Evolutionary conservation across 2,113 vertebrate species (phyloP), one percentile per base, ranked within the genome.

Genomic region (Stegostoma tigrinum): DNA sequence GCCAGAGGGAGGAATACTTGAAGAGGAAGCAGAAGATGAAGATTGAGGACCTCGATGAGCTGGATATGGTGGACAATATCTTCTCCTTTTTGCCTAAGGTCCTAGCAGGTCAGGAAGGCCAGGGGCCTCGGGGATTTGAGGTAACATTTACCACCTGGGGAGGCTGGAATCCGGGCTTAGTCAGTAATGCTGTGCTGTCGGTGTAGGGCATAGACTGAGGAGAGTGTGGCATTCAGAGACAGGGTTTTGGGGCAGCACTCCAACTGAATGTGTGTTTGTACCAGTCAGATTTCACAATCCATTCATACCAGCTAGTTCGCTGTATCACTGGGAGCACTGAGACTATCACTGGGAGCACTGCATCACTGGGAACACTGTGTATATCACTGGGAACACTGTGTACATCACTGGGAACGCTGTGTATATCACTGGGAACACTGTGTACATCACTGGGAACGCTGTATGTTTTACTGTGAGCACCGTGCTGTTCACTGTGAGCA

Each of bases 41-140:
- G 3, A 10, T 97, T 0, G 97, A 98, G 21, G 72, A 97, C 38
- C 95, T 98, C 96, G 98, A 97, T 0, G 98, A 98, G 89, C 97
- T 98, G 17, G 98, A 98, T 96, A 98, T 99, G 98, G 98, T 99
- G 96, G 99, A 99, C 96, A 97, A 96, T 96, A 98, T 99, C 96
- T 99, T 99, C 78, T 98, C 98, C 6, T 99, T 99, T 97, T 97
- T 99, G 96, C 99, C 99, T 24, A 87, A 95, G 27, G 94, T 98
- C 96, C 97, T 98, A 0, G 98, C 97, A 93, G 98, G 98, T 3
- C 98, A 98, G 96, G 98, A 99, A 96, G 98, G 98, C 19, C 97
- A 98, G 66, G 97, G 98, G 30, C 98, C 98, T 14, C 94, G 96
- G 0, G 97, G 97, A 95, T 98, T 98, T 23, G 98, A 99, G 98